Percentiles rank a stretch among this genome's conserved stretches.
Evolutionary conservation across 1,140 invertebrate genomes (phyloP).

Genomic region (Maconellicoccus hirsutus): DNA sequence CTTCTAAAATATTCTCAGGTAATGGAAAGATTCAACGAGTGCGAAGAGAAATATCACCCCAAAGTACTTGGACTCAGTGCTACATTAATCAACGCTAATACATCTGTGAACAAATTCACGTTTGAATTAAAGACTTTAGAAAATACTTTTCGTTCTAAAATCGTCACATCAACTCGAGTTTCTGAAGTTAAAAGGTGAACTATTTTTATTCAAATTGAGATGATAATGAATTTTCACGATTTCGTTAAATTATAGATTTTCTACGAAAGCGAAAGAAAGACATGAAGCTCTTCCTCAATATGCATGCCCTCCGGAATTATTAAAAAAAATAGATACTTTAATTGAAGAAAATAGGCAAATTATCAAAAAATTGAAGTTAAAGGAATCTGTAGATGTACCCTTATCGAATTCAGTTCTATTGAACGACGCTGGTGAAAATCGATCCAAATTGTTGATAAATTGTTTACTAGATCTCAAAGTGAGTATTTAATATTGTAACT

Average conservation of each 20-base stretch:
- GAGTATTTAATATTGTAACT: not conserved
- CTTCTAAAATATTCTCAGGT: slow-evolving; percentile 33
- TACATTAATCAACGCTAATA: slow-evolving; percentile 63
- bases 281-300: not conserved
- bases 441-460: not conserved
- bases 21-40: slow-evolving; percentile 48
- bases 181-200: slow-evolving; percentile 45
- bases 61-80: slow-evolving; percentile 72
- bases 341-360: not conserved
- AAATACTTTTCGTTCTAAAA: slow-evolving; percentile 52
- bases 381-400: too few species aligned
- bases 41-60: slow-evolving; percentile 41
- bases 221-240: not conserved
- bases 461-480: not conserved
- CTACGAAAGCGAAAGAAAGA: slow-evolving; percentile 21
- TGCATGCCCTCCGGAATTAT: not conserved
- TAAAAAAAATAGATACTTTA: not conserved
- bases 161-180: slow-evolving; percentile 52
- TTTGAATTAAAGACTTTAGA: slow-evolving; percentile 49
- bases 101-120: slow-evolving; percentile 40
- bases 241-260: slow-evolving; percentile 14
- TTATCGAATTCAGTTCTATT: too few species aligned
- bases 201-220: slow-evolving; percentile 30
- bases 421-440: not conserved
- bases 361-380: too few species aligned